Conservation (phyloP, 2,113 vertebrate genomes). For the Nanorana parkeri region DNA sequence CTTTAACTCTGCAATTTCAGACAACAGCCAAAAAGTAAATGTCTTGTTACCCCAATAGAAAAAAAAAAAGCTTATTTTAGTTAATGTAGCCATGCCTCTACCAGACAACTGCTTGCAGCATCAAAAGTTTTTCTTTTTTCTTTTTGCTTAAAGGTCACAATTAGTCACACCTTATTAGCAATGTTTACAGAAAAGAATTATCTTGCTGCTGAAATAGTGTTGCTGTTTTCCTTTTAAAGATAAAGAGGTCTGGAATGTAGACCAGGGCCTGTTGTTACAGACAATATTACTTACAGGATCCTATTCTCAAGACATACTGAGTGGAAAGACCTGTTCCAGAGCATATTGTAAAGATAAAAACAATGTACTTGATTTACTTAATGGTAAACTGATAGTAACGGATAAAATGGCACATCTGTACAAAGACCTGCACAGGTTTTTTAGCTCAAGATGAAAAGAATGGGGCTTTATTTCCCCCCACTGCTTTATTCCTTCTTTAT, state of each 20-base stretch:
- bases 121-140: conserved; percentile 48
- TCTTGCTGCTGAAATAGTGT: conserved; percentile 67
- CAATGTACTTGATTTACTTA: neutral
- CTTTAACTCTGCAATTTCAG: neutral
- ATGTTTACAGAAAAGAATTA: conserved; percentile 71
- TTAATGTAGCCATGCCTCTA: too few relatives aligned
- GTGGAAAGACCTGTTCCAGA: neutral
- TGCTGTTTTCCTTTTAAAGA: conserved; percentile 61
- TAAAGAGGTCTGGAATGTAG: conserved; percentile 63
- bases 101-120: too few relatives aligned
- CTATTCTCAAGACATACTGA: neutral
- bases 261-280: conserved; percentile 35
- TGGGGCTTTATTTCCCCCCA: neutral
- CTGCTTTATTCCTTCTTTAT: conserved; percentile 7
- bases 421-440: neutral
- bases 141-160: conserved; percentile 61
- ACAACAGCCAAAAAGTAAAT: neutral
- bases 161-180: conserved; percentile 73
- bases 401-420: conserved; percentile 4
- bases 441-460: neutral
- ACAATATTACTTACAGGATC: neutral
- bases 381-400: conserved; percentile 1
- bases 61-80: too few relatives aligned
- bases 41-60: neutral
- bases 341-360: neutral